A percentile compares a stretch with the other conserved stretches of the same genome.
These are phyloP conservation scores for Drosophila albomicans DNA, from an alignment of 1,140 invertebrate genomes.

Conservation along the genomic window DNA sequence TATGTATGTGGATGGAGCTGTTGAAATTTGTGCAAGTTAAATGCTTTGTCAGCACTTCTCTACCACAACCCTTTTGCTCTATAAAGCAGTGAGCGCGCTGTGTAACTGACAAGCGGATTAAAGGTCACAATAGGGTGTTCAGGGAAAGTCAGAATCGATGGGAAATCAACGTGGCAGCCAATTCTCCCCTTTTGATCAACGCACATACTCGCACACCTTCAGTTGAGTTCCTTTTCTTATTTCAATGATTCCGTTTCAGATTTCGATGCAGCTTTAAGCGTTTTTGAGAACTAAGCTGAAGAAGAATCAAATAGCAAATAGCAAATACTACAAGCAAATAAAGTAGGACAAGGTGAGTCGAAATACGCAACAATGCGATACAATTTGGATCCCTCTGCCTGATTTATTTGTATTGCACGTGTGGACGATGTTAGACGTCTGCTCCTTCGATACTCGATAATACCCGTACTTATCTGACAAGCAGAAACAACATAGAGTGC, in stretches of 20 bases:
- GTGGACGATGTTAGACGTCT: conserved; percentile 37
- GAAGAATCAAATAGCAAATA: conserved; percentile 5
- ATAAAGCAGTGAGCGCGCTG: neutral
- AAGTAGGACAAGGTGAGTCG: conserved; percentile 52
- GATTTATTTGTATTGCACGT: conserved; percentile 74
- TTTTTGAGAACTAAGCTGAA: conserved; percentile 4
- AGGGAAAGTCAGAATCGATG: conserved; percentile 57
- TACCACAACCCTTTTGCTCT: conserved; percentile 9
- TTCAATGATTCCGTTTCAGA: conserved; percentile 10
- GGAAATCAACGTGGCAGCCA: conserved; percentile 61
- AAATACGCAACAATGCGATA: conserved; percentile 67
- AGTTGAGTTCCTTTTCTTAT: neutral
- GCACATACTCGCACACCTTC: conserved; percentile 3
- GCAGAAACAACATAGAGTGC: neutral
- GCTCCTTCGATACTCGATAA: conserved; percentile 49
- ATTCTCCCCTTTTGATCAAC: conserved; percentile 11
- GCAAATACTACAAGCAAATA: conserved; percentile 39
- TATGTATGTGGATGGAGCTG: neutral
- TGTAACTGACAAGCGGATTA: conserved; percentile 46
- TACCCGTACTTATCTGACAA: conserved; percentile 4
- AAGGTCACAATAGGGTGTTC: conserved; percentile 17
- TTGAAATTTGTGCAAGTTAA: conserved; percentile 21
- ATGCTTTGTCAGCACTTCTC: conserved; percentile 42
- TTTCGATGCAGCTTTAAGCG: conserved; percentile 29
- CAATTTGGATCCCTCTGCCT: conserved; percentile 69